phyloP scores from a whole-genome alignment of 1,140 invertebrate genomes.

The Lamellibrachia luymesi region DNA sequence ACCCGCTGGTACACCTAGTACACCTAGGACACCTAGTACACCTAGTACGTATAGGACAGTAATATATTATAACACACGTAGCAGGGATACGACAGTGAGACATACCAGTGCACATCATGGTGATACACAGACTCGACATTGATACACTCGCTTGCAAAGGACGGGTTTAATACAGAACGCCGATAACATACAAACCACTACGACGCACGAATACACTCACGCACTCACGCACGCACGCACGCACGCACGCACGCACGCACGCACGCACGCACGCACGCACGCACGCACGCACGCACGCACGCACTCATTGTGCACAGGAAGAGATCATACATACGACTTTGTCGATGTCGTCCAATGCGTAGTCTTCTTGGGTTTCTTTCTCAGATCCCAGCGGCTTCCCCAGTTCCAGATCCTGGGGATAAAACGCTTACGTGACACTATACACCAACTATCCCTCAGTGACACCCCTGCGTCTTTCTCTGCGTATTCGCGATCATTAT shows the following conservation, averaged over 20 bases:
- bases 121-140: background rate
- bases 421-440: background rate
- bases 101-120: background rate
- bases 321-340: background rate
- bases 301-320: too few relatives aligned
- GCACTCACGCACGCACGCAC: slow-evolving; percentile 11
- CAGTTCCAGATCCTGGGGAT: background rate
- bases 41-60: background rate
- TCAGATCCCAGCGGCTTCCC: background rate
- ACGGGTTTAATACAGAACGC: background rate
- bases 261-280: too few relatives aligned
- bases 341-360: background rate
- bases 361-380: background rate
- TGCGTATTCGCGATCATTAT: too few relatives aligned
- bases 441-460: too few relatives aligned
- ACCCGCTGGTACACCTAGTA: too few relatives aligned
- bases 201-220: background rate
- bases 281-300: too few relatives aligned
- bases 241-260: background rate
- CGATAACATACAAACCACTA: background rate
- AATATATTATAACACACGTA: background rate
- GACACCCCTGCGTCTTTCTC: too few relatives aligned
- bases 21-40: background rate
- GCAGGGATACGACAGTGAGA: background rate
- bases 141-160: background rate